phyloP scores from a whole-genome alignment of 1,140 invertebrate species.

The Zelostemma sp. region DNA sequence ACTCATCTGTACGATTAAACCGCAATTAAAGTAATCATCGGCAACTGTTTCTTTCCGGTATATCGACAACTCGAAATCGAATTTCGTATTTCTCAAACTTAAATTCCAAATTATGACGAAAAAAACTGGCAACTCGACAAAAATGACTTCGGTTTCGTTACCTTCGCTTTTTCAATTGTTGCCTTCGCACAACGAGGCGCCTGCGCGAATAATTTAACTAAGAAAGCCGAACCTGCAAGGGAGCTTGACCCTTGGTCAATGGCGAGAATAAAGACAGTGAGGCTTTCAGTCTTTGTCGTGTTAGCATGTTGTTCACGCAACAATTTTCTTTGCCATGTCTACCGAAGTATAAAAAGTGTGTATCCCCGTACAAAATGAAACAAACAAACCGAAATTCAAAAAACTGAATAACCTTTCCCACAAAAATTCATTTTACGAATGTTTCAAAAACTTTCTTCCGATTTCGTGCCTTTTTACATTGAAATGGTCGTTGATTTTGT shows the following conservation, averaged over 20 bases:
- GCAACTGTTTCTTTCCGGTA: background rate
- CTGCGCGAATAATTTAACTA: conserved; percentile 29
- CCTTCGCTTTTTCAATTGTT: background rate
- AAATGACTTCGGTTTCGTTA: too few relatives aligned
- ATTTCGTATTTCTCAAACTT: background rate
- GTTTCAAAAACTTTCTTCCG: too few relatives aligned
- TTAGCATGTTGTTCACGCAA: conserved; percentile 65
- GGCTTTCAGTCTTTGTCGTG: conserved; percentile 43
- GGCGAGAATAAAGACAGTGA: conserved; percentile 58
- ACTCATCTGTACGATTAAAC: background rate
- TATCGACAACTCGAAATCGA: background rate
- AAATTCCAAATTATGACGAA: background rate
- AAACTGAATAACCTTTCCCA: too few relatives aligned
- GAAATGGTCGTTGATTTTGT: too few relatives aligned
- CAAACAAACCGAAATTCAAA: too few relatives aligned
- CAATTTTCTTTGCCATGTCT: conserved; percentile 65
- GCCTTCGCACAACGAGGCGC: conserved; percentile 9
- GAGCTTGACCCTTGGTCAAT: conserved; percentile 68
- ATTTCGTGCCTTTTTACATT: too few relatives aligned
- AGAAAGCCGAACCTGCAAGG: conserved; percentile 49
- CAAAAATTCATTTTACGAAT: too few relatives aligned
- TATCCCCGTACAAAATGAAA: too few relatives aligned
- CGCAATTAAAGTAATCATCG: background rate
- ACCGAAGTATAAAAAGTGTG: conserved; percentile 65
- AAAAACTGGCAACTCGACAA: too few relatives aligned